Evolutionary conservation across 92 coral and sea anemone species (phyloP).

Genomic region (Siderastrea radians): DNA sequence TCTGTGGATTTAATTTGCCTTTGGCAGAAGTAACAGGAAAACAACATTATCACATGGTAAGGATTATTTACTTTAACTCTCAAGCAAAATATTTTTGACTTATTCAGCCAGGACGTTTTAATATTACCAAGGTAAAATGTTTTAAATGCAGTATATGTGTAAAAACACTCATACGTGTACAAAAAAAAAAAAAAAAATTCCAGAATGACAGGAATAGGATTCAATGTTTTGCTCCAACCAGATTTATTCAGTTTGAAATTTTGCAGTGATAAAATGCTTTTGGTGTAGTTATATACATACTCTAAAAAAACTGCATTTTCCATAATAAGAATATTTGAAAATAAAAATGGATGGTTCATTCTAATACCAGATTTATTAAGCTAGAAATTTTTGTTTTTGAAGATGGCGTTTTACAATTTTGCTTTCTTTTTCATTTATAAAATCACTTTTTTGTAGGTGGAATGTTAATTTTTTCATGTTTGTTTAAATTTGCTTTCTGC

Average conservation of each 20-base stretch:
- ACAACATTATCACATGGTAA: constrained; percentile 22
- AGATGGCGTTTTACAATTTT: constrained; percentile 7
- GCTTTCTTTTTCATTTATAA: neutral
- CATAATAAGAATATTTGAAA: neutral
- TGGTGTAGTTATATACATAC: no score
- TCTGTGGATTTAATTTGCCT: neutral
- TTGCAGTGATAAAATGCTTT: no score
- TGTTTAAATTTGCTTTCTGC: neutral
- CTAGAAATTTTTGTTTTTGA: neutral
- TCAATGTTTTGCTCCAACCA: neutral
- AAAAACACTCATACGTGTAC: neutral
- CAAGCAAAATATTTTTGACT: neutral
- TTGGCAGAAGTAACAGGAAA: constrained; percentile 4
- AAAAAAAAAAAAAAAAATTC: neutral
- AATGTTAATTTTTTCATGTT: neutral
- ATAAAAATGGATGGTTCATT: neutral
- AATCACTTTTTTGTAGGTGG: neutral
- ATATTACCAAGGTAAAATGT: neutral
- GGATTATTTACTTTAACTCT: neutral
- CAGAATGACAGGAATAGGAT: neutral
- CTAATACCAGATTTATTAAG: neutral
- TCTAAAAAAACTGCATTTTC: no score
- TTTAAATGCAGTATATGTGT: neutral
- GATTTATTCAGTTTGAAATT: no score
- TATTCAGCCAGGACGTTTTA: neutral